Base-by-base conservation (phyloP, 2,888 invertebrate species). In the Lepidocyrtinus sp. region DNA sequence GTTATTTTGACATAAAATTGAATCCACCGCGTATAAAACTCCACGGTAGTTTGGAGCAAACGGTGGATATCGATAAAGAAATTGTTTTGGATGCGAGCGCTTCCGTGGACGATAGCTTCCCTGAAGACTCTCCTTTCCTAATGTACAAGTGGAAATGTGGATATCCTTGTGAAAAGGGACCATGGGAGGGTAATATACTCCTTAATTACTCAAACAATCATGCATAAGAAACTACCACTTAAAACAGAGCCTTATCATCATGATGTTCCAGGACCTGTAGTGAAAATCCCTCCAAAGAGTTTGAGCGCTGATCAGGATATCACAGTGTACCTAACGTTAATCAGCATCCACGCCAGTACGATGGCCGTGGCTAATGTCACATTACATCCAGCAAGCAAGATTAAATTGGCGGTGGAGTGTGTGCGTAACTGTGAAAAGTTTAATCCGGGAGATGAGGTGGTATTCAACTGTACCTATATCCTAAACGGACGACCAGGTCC, bases 41-140 rank as follows among this genome's bases (percentile, higher is more conserved):
- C n/a, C 15, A 17, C 12, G 67, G 36, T 0, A 67, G 80, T 0
- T 9, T 17, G 3, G 26, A 25, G 1, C 7, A 62, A 12, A 71
- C 71, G 15, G 75, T 65, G 0, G 62, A 67, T 50, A 55, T 50
- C 7, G 22, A 24, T 5, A 1, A 21, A 7, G 27, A 45, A 19
- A 68, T 75, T 24, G 19, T 71, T 12, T 45, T 80, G 19, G 71
- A 75, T 67, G 80, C 80, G 0, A 75, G 71, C 61, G 24, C 21
- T 1, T 67, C 80, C 0, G 26, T 62, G 0, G 80, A 80, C 27
- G 46, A 25, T 1, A 75, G 67, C 36, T 71, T 27, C 67, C 75
- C 75, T 0, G 80, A 80, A 17, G 19, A 61, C 2, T 15, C 67
- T 9, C 50, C n/a, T 5, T 50, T 67, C 24, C 63, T 80, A 19